These are phyloP conservation scores for Syndactyla subalaris DNA, from an alignment of 2,797 vertebrate species.

Conservation along the genomic window DNA sequence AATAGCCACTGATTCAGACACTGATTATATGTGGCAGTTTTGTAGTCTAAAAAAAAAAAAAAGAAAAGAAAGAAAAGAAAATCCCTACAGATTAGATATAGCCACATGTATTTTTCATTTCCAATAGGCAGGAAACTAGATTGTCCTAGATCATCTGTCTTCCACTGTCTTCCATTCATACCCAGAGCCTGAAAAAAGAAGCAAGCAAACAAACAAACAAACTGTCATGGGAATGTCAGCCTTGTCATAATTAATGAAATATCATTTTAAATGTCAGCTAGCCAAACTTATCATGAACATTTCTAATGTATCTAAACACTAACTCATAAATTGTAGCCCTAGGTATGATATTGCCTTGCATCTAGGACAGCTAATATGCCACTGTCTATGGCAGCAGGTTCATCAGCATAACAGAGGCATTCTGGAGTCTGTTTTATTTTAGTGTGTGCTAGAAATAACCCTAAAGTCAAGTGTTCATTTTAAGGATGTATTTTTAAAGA, in stretches of 20 bases:
- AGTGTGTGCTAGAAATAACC: neutral
- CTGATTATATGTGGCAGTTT: conserved; percentile 35
- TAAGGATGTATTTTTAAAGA: neutral
- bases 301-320: conserved; percentile 22
- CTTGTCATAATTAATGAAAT: conserved; percentile 48
- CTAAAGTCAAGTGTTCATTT: neutral
- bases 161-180: neutral
- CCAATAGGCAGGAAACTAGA: neutral
- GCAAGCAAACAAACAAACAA: neutral
- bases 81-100: neutral
- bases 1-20: conserved; percentile 51
- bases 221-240: neutral
- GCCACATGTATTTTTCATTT: conserved; percentile 33
- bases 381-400: neutral
- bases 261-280: conserved; percentile 39
- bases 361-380: neutral
- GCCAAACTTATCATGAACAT: neutral
- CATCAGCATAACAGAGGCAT: neutral
- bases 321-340: neutral
- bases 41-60: neutral
- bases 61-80: neutral
- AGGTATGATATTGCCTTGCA: neutral
- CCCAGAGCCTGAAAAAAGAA: neutral
- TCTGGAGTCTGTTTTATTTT: neutral
- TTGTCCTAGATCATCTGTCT: conserved; percentile 17